Base-by-base conservation (phyloP, 2,888 invertebrate genomes). In the Leucophora obtusa region DNA sequence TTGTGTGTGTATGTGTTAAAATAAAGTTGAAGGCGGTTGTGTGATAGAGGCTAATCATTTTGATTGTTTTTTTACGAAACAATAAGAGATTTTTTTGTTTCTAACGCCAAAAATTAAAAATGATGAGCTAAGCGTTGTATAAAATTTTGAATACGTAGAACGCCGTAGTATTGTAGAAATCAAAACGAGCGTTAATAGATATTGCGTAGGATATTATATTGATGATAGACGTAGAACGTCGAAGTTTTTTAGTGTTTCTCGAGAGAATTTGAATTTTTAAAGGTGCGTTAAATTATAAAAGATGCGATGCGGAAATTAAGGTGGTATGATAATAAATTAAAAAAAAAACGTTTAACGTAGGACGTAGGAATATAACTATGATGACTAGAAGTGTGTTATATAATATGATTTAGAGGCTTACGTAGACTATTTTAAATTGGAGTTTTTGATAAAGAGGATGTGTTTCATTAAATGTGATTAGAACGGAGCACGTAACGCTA, bases 1-100 rank as follows among this genome's bases (percentile, higher is more conserved):
- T 68, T 75, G 78, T 79, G 73, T 79, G 65, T 77, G 77, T 77
- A 72, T 73, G 80, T 81, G 80, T 81, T 58, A 72, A 81, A 79
- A 69, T 65, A 77, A 71, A 82, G 71, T 75, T 62, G 66, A 68
- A 73, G 82, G 47, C 75, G 38, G 62, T n/a, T 24, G 66, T 74
- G 51, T 65, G 54, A 62, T 69, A 58, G 28, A 72, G 28, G 60
- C 77, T 73, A 81, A 77, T 28, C 3, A 28, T 77, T 63, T 38
- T 56, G 24, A 51, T 63, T 50, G 54, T 35, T 54, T 24, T 47
- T 53, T 60, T 60, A 73, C 81, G 81, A 70, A 81, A 77, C 69
- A n/a, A 77, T 60, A 70, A 43, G 70, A 47, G 51, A n/a, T n/a
- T n/a, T n/a, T n/a, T 54, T 35, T 62, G 38, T 33, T 59, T 58